Evolutionary conservation across 2,797 vertebrate genomes (phyloP).

Genomic region (Bovichtus diacanthus): DNA sequence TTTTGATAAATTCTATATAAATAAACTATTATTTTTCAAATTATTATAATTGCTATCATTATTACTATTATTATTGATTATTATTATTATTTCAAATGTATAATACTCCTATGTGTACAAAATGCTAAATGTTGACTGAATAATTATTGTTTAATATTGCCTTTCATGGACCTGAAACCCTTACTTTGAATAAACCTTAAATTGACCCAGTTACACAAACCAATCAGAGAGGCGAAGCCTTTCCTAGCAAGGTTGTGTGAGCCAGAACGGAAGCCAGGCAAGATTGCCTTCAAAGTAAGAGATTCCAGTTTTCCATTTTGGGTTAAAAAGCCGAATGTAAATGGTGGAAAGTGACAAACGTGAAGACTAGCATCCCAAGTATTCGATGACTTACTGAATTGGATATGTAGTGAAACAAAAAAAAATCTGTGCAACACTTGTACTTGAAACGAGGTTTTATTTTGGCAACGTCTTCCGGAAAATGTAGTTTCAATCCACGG

Average conservation of each 20-base stretch:
- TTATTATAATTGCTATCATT: no score
- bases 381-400: fast-evolving
- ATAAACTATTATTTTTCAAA: no score
- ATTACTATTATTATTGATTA: background rate
- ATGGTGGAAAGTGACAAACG: fast-evolving
- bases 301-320: fast-evolving
- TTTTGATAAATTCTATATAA: background rate
- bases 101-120: background rate
- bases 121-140: background rate
- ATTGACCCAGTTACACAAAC: conserved; percentile 42
- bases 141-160: background rate
- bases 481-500: background rate
- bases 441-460: background rate
- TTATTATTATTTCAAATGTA: background rate
- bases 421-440: fast-evolving
- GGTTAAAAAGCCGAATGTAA: background rate
- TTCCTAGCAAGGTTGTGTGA: conserved; percentile 66
- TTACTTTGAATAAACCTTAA: background rate
- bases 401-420: fast-evolving
- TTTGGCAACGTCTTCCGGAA: conserved; percentile 34
- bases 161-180: background rate
- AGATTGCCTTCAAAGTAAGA: conserved; percentile 62
- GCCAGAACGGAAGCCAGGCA: conserved; percentile 9
- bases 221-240: conserved; percentile 60
- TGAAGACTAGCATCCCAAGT: fast-evolving